phyloP scores from a whole-genome alignment of 1,140 invertebrate species.

The Drosophila lacteicornis region DNA sequence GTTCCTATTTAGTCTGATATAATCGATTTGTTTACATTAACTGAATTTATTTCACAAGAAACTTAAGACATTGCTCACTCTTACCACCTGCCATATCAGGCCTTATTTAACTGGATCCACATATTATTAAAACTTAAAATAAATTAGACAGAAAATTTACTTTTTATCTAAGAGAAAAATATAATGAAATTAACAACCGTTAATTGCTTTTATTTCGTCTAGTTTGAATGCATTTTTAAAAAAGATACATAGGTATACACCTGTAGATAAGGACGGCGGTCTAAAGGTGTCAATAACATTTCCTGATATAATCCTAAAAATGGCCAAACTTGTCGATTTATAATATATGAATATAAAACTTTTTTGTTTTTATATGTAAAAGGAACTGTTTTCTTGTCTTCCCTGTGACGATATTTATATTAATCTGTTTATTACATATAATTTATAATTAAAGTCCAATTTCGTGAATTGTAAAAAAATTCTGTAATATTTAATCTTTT shows the following conservation, averaged over 20 bases:
- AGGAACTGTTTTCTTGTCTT: too few species aligned
- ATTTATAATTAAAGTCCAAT: not conserved
- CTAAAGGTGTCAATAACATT: not conserved
- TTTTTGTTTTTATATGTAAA: not conserved
- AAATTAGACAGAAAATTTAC: too few species aligned
- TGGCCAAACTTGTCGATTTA: not conserved
- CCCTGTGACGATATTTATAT: too few species aligned
- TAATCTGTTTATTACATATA: not conserved
- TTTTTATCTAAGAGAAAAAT: too few species aligned
- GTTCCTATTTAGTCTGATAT: not conserved
- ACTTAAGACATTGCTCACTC: not conserved
- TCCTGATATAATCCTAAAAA: not conserved
- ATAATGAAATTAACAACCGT: too few species aligned
- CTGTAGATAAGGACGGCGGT: not conserved
- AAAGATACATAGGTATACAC: not conserved
- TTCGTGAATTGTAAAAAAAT: too few species aligned
- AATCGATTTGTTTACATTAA: not conserved
- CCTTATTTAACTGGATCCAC: not conserved
- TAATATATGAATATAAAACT: not conserved
- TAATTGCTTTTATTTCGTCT: not conserved
- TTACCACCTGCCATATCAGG: not conserved
- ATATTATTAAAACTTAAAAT: too few species aligned
- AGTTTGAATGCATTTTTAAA: not conserved
- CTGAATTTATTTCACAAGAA: not conserved
- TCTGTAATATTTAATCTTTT: too few species aligned